phyloP scores from a whole-genome alignment of 2,888 invertebrate genomes.

The Conus canariensis region DNA sequence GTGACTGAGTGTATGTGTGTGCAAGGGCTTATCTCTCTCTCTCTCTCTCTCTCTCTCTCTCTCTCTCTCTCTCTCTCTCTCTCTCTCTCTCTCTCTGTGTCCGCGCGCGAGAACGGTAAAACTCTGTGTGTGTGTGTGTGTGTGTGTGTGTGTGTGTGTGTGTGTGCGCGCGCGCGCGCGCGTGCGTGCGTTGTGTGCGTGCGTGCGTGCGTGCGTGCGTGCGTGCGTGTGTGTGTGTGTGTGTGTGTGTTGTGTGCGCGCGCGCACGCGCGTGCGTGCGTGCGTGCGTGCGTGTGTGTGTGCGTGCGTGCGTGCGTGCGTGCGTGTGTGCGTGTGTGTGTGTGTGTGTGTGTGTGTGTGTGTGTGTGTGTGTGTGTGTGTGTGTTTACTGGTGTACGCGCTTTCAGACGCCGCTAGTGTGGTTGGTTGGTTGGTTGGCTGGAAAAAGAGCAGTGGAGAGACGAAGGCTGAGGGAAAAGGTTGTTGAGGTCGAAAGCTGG shows the following conservation, averaged over 20 bases:
- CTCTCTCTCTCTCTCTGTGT: neutral
- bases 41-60: too few species aligned
- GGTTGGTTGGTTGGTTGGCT: too few species aligned
- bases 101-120: neutral
- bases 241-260: too few species aligned
- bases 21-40: neutral
- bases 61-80: too few species aligned
- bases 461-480: too few species aligned
- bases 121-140: neutral
- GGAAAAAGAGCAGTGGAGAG: too few species aligned
- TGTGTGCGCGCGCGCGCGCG: too few species aligned
- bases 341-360: neutral
- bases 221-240: too few species aligned
- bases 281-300: neutral
- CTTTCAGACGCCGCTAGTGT: too few species aligned
- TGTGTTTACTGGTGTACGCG: neutral
- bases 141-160: neutral
- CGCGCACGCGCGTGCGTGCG: neutral
- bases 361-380: slow-evolving; percentile 7
- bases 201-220: too few species aligned
- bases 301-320: neutral
- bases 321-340: neutral
- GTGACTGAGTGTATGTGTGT: slow-evolving; percentile 2
- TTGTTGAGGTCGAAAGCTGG: too few species aligned
- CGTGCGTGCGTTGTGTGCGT: too few species aligned